phyloP scores from a whole-genome alignment of 2,888 invertebrate species.

The Biston stratarius region DNA sequence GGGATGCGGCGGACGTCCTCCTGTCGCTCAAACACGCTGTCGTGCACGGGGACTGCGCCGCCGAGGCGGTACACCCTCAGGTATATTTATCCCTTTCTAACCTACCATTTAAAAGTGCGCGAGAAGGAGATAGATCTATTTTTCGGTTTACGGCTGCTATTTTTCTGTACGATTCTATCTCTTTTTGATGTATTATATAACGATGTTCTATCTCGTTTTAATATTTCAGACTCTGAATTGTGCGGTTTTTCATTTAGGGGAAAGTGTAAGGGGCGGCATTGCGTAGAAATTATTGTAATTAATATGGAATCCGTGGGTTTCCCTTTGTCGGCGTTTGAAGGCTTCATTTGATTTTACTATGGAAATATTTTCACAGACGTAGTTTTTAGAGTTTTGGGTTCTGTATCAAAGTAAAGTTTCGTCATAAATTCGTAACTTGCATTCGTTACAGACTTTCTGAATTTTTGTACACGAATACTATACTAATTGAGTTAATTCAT shows the following conservation, averaged over 20 bases:
- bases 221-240: constrained; percentile 10
- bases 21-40: constrained; percentile 95
- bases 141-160: not conserved
- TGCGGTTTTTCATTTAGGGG: constrained; percentile 33
- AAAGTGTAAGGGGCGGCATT: constrained; percentile 45
- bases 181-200: constrained; percentile 14
- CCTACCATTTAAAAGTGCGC: not conserved
- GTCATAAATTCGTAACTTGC: too few relatives aligned
- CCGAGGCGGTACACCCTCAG: constrained; percentile 84
- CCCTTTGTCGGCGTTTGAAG: constrained; percentile 40
- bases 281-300: constrained; percentile 68
- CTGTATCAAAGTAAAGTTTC: too few relatives aligned
- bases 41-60: constrained; percentile 90
- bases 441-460: too few relatives aligned
- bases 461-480: too few relatives aligned
- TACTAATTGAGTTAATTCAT: too few relatives aligned
- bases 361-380: not conserved
- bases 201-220: constrained; percentile 26
- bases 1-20: constrained; percentile 95
- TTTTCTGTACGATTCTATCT: constrained; percentile 6
- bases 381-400: not conserved
- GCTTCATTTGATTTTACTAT: constrained; percentile 44
- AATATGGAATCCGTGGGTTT: constrained; percentile 63
- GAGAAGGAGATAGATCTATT: constrained; percentile 14
- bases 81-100: constrained; percentile 68